Evolutionary conservation across 2,888 invertebrate genomes (phyloP).

Genomic region (Leptothorax acervorum): DNA sequence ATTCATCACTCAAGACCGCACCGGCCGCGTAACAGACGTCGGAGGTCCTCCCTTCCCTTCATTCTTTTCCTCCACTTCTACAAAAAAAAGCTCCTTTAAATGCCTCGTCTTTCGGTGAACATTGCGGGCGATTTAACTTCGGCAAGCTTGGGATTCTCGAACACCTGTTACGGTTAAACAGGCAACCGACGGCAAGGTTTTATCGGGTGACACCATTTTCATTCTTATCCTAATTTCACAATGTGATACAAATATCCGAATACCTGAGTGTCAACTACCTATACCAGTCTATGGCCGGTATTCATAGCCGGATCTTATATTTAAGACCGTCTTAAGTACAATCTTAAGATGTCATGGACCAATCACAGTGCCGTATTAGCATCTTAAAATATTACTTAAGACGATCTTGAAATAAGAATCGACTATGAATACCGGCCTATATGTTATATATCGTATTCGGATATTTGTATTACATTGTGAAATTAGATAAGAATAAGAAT

Average conservation of each 20-base stretch:
- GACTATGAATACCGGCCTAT: too few species aligned
- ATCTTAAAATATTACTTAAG: too few species aligned
- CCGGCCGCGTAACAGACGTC: constrained; percentile 19
- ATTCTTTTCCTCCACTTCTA: not conserved
- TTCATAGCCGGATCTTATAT: too few species aligned
- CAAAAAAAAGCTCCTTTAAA: not conserved
- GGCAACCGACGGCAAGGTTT: not conserved
- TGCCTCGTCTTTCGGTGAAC: not conserved
- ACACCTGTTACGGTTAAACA: not conserved
- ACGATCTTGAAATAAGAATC: too few species aligned
- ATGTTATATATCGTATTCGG: not conserved
- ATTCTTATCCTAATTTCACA: constrained; percentile 7
- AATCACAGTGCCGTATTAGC: too few species aligned
- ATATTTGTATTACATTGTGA: not conserved
- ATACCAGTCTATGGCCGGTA: too few species aligned
- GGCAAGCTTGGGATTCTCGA: not conserved
- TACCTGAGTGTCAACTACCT: not conserved
- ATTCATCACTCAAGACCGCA: constrained; percentile 56
- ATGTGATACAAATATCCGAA: not conserved
- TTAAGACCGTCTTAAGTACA: too few species aligned
- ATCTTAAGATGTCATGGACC: too few species aligned
- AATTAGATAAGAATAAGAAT: constrained; percentile 15
- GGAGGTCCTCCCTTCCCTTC: not conserved
- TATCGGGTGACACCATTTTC: constrained; percentile 10
- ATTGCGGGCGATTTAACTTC: not conserved